These are phyloP conservation scores for Chiridota heheva DNA, from an alignment of 35 echinoderm and acorn worm genomes.

Conservation along the genomic window DNA sequence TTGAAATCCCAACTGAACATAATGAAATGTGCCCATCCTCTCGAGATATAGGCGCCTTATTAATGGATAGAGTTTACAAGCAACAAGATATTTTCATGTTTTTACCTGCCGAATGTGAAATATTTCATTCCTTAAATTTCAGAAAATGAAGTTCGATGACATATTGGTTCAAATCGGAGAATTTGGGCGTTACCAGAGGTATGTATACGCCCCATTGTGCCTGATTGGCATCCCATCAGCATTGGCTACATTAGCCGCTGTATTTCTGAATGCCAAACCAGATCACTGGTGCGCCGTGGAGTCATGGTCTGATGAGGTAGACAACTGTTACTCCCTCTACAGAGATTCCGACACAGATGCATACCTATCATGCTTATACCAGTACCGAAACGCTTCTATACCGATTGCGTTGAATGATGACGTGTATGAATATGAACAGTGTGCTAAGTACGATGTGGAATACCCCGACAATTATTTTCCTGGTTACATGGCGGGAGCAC, in stretches of 20 bases:
- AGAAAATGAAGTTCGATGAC: conserved; percentile 98
- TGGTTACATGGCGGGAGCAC: conserved; percentile 9
- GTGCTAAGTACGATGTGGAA: conserved; percentile 14
- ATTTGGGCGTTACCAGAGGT: conserved; percentile 79
- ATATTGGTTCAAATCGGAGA: conserved; percentile 70
- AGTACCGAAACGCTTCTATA: conserved; percentile 19
- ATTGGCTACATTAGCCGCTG: conserved; percentile 69
- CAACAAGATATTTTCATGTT: too few species aligned
- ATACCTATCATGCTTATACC: conserved; percentile 13
- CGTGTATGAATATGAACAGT: not conserved
- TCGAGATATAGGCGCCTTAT: too few species aligned
- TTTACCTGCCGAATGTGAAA: too few species aligned
- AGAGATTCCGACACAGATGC: too few species aligned
- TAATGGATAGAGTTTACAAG: too few species aligned
- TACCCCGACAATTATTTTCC: not conserved
- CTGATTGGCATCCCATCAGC: conserved; percentile 50
- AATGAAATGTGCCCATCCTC: too few species aligned
- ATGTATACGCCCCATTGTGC: conserved; percentile 61
- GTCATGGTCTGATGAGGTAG: too few species aligned
- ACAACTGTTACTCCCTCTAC: too few species aligned
- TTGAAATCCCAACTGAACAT: too few species aligned
- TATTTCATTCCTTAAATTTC: too few species aligned
- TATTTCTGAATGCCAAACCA: conserved; percentile 60
- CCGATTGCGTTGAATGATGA: conserved; percentile 8
- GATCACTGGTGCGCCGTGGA: conserved; percentile 83